A percentile compares a stretch with the other conserved stretches of the same genome.
phyloP scores from a whole-genome alignment of 2,113 vertebrate genomes.

The Leptodactylus fuscus region DNA sequence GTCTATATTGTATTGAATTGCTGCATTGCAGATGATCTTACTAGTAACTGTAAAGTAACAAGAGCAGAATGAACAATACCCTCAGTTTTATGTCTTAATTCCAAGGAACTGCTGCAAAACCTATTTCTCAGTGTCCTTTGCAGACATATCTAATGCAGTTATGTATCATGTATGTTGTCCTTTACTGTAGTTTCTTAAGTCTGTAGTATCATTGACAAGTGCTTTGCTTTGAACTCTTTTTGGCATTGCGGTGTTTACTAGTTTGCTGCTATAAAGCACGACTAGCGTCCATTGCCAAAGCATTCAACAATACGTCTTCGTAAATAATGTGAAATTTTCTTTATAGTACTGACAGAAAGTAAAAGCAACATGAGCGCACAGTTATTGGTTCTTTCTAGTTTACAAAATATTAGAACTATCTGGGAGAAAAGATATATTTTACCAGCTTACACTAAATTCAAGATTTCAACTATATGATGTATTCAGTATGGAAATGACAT shows the following conservation, averaged over 20 bases:
- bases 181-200: conserved; percentile 75
- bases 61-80: conserved; percentile 63
- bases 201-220: conserved; percentile 73
- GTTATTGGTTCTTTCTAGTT: conserved; percentile 24
- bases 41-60: conserved; percentile 76
- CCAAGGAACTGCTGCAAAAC: conserved; percentile 71
- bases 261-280: conserved; percentile 71
- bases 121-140: conserved; percentile 76
- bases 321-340: conserved; percentile 70
- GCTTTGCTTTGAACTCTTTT: conserved; percentile 75
- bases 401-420: conserved; percentile 38
- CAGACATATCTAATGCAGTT: conserved; percentile 66
- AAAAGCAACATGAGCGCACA: conserved; percentile 19
- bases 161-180: conserved; percentile 65
- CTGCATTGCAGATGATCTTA: conserved; percentile 77
- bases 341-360: conserved; percentile 57
- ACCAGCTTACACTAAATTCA: conserved; percentile 55
- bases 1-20: conserved; percentile 78
- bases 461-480: conserved; percentile 71
- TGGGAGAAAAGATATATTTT: conserved; percentile 48
- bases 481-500: conserved; percentile 73
- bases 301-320: conserved; percentile 67
- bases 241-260: conserved; percentile 72
- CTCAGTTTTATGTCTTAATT: conserved; percentile 73
- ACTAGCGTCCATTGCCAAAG: conserved; percentile 83